Evolutionary conservation across 2,113 vertebrate species (phyloP), one percentile per base, ranked within the genome.

Genomic region (Chrysemys picta): DNA sequence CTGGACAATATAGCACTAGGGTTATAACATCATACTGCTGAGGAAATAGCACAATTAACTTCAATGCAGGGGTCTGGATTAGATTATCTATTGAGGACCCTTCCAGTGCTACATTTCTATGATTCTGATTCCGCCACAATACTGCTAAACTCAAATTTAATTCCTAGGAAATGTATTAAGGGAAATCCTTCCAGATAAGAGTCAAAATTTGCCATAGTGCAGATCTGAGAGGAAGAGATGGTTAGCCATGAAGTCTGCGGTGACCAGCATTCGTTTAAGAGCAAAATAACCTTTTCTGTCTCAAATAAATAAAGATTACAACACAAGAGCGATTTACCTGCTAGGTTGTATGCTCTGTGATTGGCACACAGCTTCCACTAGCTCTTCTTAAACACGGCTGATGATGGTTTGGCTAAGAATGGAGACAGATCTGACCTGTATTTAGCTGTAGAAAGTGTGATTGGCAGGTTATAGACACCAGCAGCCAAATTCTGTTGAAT

Each of bases 201-300:
- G 96, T 95, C 93, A 85, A 94, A 89, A 96, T 95, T 90, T 93
- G 85, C 84, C 91, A 35, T 89, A 92, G 90, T 89, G 93, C 87
- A 96, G 91, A 95, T 93, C 56, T 90, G 84, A 97, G 89, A 91
- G 88, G 90, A 92, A 95, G 89, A 84, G 50, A 78, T 91, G 96
- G 56, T 96, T 97, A 94, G 84, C 82, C 69, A 45, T 69, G 8
- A 95, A 90, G 92, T 91, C 72, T 87, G 72, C 13, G 75, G 50
- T 91, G 81, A 72, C 25, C 56, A 57, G 86, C 65, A 21, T 49
- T 91, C 65, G 93, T 96, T 94, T 91, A 95, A 91, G 90, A 95
- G 86, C 31, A 93, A 86, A 95, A 90, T 80, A 82, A 91, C 88
- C 62, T 94, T 96, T 72, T 88, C 35, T 94, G 91, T 75, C 69